Percentiles rank a stretch among this genome's conserved stretches.
Evolutionary conservation across 1,140 invertebrate genomes (phyloP).

Genomic region (Musca vetustissima): DNA sequence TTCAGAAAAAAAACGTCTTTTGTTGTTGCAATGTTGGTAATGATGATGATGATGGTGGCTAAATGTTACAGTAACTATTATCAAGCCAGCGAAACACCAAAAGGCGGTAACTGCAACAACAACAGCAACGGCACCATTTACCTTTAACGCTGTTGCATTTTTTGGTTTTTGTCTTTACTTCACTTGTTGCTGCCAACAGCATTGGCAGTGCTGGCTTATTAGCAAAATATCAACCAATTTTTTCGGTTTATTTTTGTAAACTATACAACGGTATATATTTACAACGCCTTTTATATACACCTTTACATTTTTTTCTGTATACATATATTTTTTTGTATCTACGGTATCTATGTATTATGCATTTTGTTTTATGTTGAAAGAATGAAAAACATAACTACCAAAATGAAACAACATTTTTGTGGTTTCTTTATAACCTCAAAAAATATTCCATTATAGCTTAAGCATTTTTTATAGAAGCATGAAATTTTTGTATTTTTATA

Average conservation of each 20-base stretch:
- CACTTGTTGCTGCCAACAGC: background rate
- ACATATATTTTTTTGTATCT: too few relatives aligned
- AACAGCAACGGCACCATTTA: too few relatives aligned
- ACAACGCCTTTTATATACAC: slow-evolving; percentile 16
- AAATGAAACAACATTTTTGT: background rate
- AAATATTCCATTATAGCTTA: too few relatives aligned
- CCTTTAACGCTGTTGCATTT: background rate
- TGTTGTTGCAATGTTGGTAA: background rate
- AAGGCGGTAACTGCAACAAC: too few relatives aligned
- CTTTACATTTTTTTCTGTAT: background rate
- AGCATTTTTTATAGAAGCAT: too few relatives aligned
- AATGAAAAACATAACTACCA: too few relatives aligned
- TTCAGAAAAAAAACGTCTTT: background rate
- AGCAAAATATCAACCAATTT: background rate
- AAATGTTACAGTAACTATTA: too few relatives aligned
- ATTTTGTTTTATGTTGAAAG: too few relatives aligned
- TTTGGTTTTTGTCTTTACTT: background rate
- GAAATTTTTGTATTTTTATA: too few relatives aligned
- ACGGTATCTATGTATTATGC: background rate
- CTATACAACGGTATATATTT: slow-evolving; percentile 3
- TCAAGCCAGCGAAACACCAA: too few relatives aligned
- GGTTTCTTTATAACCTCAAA: slow-evolving; percentile 5
- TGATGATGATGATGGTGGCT: too few relatives aligned
- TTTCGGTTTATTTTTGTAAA: too few relatives aligned
- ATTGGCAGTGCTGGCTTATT: background rate